Base-by-base conservation (phyloP, 2,888 invertebrate species). In the Kuschelorhynchus macadamiae region DNA sequence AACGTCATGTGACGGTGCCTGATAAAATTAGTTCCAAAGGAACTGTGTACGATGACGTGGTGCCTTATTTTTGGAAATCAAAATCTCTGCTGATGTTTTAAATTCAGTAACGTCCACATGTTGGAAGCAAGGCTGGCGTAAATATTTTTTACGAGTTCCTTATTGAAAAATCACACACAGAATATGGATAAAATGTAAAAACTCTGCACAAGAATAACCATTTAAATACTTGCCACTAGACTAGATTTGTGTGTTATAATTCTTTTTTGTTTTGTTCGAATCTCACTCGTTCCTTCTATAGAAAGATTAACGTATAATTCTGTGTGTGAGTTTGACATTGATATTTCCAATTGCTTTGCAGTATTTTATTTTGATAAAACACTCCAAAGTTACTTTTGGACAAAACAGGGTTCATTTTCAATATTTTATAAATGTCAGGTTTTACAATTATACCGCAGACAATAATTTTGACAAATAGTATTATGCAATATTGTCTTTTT, bases 11-110 rank as follows among this genome's bases (percentile, higher is more conserved):
- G 25, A 25, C 25, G 25, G 25, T 25, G 25, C 25, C 7, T 7
- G 3, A 74, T 74, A 74, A 76, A 77, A 71, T 71, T 78, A 71
- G 79, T 79, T 79, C 79, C 78, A 77, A 78, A 76, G 79, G 78
- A 78, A 79, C 78, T 77, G 76, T 72, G 52, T 53, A 63, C 74
- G 76, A 75, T 74, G 76, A 76, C 74, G 75, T 76, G 75, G 76
- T 75, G 78, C 78, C 77, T 78, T 78, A 76, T 61, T 53, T 46
- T 25, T 11, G 14, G 25, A 21, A 21, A 17, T 20, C 21, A 30
- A 30, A 18, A 18, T 9, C 25, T 16, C 11, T 55, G 11, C 20
- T 17, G 17, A 33, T 49, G 5, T 18, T 42, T 30, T 42, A 16
- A 8, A n/a, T 42, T 36, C 32, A 18, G 30, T 32, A n/a, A 7